Base-by-base conservation (phyloP, 2,888 invertebrate genomes). In the Aporophyla lueneburgensis region DNA sequence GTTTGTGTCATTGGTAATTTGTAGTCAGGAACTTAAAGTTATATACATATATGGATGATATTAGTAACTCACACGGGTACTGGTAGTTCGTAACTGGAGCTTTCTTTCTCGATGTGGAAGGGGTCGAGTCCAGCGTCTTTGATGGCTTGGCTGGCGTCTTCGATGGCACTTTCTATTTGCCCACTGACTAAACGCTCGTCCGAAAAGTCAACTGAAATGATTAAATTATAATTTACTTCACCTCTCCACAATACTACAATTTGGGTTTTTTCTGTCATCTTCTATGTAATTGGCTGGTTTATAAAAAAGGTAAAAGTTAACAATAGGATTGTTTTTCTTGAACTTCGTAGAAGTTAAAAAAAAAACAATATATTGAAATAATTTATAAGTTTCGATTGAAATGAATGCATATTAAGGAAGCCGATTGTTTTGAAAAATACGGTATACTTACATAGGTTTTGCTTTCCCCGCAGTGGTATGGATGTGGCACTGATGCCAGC, bases 91-190 rank as follows among this genome's bases (percentile, higher is more conserved):
- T 84, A 87, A 6, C 54, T 72, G 10, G 73, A 46, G 0, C 68
- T 77, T 5, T 80, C 70, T 2, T 67, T 73, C 0, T 89, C 71
- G 2, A 93, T 59, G 2, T 77, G 2, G 0, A 90, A 21, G 1
- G 96, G 96, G 70, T 96, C 96, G 0, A 93, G 78, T 1, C 94
- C 95, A 24, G 82, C 86, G 0, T 94, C 93, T 0, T 69, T 81
- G 58, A 96, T 93, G 0, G 53, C 1, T 16, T 90, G 79, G 24
- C 87, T 83, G 0, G 91, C 0, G 1, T 90, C 88, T 10, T 94
- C 87, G 33, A 96, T 89, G 3, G 85, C 86, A 2, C 75, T 72
- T 3, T 85, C 81, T 12, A 95, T 91, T 3, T 86, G 59, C 19
- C 88, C 90, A 14, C 88, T 89, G 1, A 93, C 71, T 0, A 93